Conservation (phyloP, 2,797 vertebrate species). For the Vireo griseus region DNA sequence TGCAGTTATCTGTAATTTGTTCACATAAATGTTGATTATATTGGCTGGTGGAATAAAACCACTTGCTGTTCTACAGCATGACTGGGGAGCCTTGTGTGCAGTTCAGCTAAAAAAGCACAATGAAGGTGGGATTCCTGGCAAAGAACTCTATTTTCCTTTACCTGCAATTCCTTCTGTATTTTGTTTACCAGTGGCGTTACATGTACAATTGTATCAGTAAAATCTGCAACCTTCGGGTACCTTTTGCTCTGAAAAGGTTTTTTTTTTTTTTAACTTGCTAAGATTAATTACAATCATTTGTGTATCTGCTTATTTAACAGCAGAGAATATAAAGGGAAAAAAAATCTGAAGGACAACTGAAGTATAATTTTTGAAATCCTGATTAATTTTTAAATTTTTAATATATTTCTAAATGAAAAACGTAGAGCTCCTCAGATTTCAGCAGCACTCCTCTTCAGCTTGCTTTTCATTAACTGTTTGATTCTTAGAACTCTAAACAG, state of each 20-base stretch:
- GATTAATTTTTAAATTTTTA: neutral
- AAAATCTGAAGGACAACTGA: neutral
- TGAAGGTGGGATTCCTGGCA: neutral
- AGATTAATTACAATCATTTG: neutral
- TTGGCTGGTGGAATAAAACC: neutral
- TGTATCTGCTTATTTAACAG: neutral
- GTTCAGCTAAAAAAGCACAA: neutral
- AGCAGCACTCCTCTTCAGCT: neutral
- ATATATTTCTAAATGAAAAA: neutral
- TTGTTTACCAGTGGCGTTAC: neutral
- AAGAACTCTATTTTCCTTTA: neutral
- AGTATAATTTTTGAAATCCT: neutral
- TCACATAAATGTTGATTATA: conserved; percentile 7
- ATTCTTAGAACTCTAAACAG: neutral
- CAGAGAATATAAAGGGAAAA: neutral
- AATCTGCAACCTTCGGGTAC: neutral
- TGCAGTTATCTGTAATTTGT: conserved; percentile 12
- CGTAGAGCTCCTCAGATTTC: neutral
- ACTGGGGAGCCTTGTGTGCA: neutral
- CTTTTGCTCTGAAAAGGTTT: neutral
- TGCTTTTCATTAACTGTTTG: neutral
- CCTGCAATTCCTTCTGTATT: neutral
- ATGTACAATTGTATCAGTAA: neutral
- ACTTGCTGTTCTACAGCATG: neutral
- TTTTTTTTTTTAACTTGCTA: neutral